These are phyloP conservation scores for Venustaconcha ellipsiformis DNA, from an alignment of 1,140 invertebrate genomes.

Conservation along the genomic window DNA sequence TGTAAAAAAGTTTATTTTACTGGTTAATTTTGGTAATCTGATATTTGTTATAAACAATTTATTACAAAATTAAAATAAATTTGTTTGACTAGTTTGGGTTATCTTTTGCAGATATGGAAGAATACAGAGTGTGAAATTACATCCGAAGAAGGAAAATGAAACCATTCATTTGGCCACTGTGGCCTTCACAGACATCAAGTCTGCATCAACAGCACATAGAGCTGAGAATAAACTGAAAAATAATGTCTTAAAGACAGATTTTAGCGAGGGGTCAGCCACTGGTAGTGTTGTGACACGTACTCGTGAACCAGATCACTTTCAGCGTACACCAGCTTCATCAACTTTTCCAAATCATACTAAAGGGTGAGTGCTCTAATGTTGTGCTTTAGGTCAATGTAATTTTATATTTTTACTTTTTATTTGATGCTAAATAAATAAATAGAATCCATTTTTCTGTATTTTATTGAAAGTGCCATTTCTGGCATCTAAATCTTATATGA, in stretches of 20 bases:
- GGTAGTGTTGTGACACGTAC: conserved; percentile 55
- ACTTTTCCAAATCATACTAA: conserved; percentile 31
- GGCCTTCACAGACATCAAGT: conserved; percentile 97
- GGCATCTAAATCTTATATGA: neutral
- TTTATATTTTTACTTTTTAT: neutral
- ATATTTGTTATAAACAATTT: too few species aligned
- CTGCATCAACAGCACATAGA: conserved; percentile 91
- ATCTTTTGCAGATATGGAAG: conserved; percentile 87
- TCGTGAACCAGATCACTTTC: conserved; percentile 39
- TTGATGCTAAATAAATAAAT: neutral
- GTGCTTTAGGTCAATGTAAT: neutral
- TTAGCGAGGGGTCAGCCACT: conserved; percentile 86
- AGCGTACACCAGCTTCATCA: conserved; percentile 11
- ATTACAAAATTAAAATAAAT: too few species aligned
- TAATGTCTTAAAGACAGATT: conserved; percentile 87
- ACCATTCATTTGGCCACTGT: conserved; percentile 80
- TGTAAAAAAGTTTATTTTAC: too few species aligned
- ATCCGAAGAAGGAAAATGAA: conserved; percentile 71
- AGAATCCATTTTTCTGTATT: neutral
- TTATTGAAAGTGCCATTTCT: too few species aligned
- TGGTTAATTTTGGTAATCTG: too few species aligned
- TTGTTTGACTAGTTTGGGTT: too few species aligned
- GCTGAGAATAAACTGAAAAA: conserved; percentile 89
- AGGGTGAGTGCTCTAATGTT: conserved; percentile 41
- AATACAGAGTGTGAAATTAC: conserved; percentile 94